Base-by-base conservation (phyloP, 2,888 invertebrate species). In the Tetranychus piercei region DNA sequence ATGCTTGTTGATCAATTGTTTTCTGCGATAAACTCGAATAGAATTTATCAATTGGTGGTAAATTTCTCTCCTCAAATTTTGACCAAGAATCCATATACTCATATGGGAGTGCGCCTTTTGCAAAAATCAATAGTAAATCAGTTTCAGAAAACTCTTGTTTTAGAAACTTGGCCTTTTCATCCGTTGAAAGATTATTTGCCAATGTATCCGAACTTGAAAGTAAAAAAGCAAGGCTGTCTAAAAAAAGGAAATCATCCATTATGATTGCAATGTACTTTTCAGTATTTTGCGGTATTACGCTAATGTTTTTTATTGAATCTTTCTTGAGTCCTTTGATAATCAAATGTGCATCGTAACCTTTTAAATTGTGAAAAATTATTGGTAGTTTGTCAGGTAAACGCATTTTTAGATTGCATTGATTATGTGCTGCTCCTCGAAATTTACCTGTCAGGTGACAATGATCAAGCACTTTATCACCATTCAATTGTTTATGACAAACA, bases 281-380 rank as follows among this genome's bases (percentile, higher is more conserved):
- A 67, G n/a, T 67, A 8, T n/a, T 20, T 22, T 67, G 67, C 1
- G 67, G 67, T 1, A 67, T 67, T 1, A 67, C 67, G 1, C 15
- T 18, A 2, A 67, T 22, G 8, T 22, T 67, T 8, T n/a, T n/a
- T 1, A 67, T n/a, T 18, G 4, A 1, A 20, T 67, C n/a, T 7
- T 1, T 8, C n/a, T 67, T 67, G 67, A 67, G 11, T 3, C 67
- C 67, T 67, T 67, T n/a, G 1, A 67, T 22, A 1, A 67, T 67
- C 2, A 67, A 20, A 22, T 67, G 67, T 15, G 67, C 67, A 67
- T 67, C 67, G 22, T 20, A 67, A 2, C 22, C 22, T 67, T 67
- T 67, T 8, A 67, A n/a, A n/a, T 67, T 67, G n/a, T 67, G 67
- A n/a, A 67, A 67, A 67, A 67, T 22, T 7, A 67, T n/a, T 15